Base-by-base conservation (phyloP, 2,888 invertebrate genomes). In the Deilephila porcellus region DNA sequence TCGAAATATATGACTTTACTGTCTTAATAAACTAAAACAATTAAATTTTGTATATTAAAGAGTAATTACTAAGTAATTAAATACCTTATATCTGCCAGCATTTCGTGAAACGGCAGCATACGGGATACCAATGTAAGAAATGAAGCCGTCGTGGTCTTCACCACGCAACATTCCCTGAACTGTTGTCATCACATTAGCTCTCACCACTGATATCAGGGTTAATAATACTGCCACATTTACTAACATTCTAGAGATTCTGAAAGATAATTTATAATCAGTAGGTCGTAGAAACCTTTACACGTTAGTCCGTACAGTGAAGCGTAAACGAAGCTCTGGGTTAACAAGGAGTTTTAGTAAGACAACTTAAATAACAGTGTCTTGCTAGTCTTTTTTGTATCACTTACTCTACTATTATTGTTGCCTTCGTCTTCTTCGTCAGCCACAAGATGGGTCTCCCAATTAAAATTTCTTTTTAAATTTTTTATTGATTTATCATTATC, bases 111-210 rank as follows among this genome's bases (percentile, higher is more conserved):
- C 73, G 7, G 85, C 83, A 0, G 89, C 93, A 71, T 94, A 94
- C 1, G 94, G 94, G 59, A 94, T 88, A 0, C 93, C 94, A 0
- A 78, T 80, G 71, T 90, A 94, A 0, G 91, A 90, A n/a, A 88
- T 81, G 72, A 88, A 89, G 0, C 92, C 93, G 0, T 90, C 88
- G 8, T 82, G 80, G 0, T 75, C 64, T 5, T 82, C 77, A 0
- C 93, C 94, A 0, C 89, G 82, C 32, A 94, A 73, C 73, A 70
- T 80, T 0, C 94, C 94, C 79, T 94, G 94, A 0, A 86, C 90
- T 14, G 85, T 89, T 62, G 78, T 85, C 74, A 91, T 79, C 74
- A 90, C 86, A 7, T 82, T 64, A 0, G 81, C 78, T 63, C 76
- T 59, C 45, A 77, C 73, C 74, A 79, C 37, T 60, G 79, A 56